phyloP scores from a whole-genome alignment of 2,888 invertebrate genomes.

The Oxystoma pomonae region DNA sequence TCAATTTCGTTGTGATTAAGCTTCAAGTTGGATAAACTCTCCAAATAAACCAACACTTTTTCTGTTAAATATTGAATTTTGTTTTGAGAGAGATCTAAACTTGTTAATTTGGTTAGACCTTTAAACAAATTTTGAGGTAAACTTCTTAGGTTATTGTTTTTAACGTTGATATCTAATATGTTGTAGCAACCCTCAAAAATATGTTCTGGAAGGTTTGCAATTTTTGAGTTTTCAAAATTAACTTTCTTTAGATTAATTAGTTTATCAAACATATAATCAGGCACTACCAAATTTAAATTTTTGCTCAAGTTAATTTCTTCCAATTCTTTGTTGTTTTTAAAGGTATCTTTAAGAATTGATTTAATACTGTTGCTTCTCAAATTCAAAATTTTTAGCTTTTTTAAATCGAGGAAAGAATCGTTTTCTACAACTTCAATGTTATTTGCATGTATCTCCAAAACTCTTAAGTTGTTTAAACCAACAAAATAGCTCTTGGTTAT shows the following conservation, averaged over 20 bases:
- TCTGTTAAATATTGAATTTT: not conserved
- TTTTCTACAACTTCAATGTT: not conserved
- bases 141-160: too few species aligned
- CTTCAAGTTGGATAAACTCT: not conserved
- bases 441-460: not conserved
- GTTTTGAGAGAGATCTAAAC: not conserved
- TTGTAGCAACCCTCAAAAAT: too few species aligned
- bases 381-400: not conserved
- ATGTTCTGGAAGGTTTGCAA: not conserved
- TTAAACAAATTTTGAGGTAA: not conserved
- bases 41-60: not conserved
- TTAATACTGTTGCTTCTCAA: not conserved
- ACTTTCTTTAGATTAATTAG: not conserved
- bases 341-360: not conserved
- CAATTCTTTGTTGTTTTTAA: not conserved
- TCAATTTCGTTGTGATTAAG: not conserved
- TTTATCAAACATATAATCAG: not conserved
- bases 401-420: not conserved
- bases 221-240: not conserved
- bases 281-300: not conserved
- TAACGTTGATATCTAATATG: too few species aligned
- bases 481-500: not conserved
- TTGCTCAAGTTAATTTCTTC: not conserved
- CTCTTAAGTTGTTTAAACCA: not conserved
- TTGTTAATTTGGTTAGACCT: not conserved